Base-by-base conservation (phyloP, 2,888 invertebrate species). In the Zygaena filipendulae region DNA sequence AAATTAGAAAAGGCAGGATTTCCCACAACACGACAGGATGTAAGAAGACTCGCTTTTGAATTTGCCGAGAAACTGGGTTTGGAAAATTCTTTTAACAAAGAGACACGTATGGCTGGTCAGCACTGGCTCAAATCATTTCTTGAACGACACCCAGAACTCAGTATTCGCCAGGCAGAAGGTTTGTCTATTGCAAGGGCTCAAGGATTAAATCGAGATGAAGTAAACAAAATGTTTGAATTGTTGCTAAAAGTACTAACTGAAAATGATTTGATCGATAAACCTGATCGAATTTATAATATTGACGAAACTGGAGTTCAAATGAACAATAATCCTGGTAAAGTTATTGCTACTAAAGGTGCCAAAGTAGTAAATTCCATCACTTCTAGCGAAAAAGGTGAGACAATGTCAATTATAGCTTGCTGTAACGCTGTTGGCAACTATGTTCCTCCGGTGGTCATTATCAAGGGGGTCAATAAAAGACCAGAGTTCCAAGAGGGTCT, bases 261-360 rank as follows among this genome's bases (percentile, higher is more conserved):
- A 33, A 37, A 51, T 38, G 37, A 49, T 34, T 40, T 51, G 12
- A 11, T 44, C 22, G 38, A 42, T 29, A 46, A 49, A 32, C 52
- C 45, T 14, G 35, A 27, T 8, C 21, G 39, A 25, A 49, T 64
- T 13, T 66, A 39, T 30, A 66, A 63, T 41, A 36, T 52, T 14
- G 58, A 60, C 33, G 58, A 63, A 36, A 52, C 51, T 19, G 58
- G 56, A 1, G 29, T 59, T 4, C 55, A 57, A 21, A 40, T 56
- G 6, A 63, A 62, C 19, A 58, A 59, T 33, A 49, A 43, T 25
- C 51, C 59, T 22, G 45, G 46, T 7, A 46, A 54, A 36, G 52
- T 68, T 16, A 13, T 63, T 14, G 58, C 52, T 8, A 38, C 33
- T 12, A 60, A 54, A 45, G 63, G 58, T 13, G 14, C 40, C 3